A percentile compares a stretch with the other conserved stretches of the same genome.
Conservation (phyloP, 2,888 invertebrate species). For the Trichopoda pennipes region DNA sequence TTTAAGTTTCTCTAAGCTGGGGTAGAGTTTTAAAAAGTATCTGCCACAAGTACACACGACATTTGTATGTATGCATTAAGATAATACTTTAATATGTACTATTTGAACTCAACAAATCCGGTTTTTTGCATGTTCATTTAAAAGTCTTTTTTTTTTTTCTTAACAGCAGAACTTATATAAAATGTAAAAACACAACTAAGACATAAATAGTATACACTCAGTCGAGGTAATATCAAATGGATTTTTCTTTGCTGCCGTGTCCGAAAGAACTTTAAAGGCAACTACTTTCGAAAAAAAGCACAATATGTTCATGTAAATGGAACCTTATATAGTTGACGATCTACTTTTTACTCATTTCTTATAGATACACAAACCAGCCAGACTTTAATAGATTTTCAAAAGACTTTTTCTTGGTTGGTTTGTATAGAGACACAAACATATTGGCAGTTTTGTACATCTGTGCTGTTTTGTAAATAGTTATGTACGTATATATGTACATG, state of each 20-base stretch:
- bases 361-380: constrained; percentile 21
- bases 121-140: constrained; percentile 45
- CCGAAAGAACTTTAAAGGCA: constrained; percentile 29
- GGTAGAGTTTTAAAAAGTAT: constrained; percentile 21
- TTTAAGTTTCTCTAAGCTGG: constrained; percentile 37
- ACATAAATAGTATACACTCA: constrained; percentile 4
- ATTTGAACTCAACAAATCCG: constrained; percentile 40
- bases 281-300: constrained; percentile 4
- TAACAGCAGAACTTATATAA: constrained; percentile 1
- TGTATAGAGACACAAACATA: not conserved
- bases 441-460: too few species aligned
- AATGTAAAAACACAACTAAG: constrained; percentile 17
- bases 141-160: constrained; percentile 6
- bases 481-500: not conserved
- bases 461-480: not conserved
- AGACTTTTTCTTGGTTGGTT: not conserved
- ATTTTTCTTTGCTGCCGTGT: constrained; percentile 30
- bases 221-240: constrained; percentile 50
- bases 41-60: not conserved
- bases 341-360: constrained; percentile 62
- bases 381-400: constrained; percentile 6
- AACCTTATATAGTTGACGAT: constrained; percentile 50
- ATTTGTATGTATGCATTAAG: not conserved
- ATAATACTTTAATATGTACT: not conserved
- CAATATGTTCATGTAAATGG: constrained; percentile 51